These are phyloP conservation scores for Pangasius macronema DNA, from an alignment of 2,797 vertebrate species.

Conservation along the genomic window DNA sequence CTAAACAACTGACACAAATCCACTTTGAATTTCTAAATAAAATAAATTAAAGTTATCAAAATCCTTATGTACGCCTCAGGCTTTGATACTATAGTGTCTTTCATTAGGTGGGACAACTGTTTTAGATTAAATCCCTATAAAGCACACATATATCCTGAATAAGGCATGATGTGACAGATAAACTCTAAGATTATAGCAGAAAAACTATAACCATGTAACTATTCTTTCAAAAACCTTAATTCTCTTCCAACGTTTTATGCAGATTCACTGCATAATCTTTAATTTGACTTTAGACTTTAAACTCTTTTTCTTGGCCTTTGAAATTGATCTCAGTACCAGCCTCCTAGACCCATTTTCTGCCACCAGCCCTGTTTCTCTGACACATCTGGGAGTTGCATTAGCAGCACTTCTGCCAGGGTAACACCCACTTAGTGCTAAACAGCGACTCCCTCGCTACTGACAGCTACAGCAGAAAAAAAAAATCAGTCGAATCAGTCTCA, in stretches of 20 bases:
- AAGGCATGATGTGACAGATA: neutral
- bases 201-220: neutral
- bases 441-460: constrained; percentile 60
- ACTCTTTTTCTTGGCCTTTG: constrained; percentile 11
- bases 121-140: neutral
- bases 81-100: neutral
- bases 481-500: constrained; percentile 57
- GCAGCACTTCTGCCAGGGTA: constrained; percentile 66
- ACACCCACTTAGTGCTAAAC: constrained; percentile 64
- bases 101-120: neutral
- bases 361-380: constrained; percentile 51
- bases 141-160: neutral
- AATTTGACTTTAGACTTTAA: constrained; percentile 11
- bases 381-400: constrained; percentile 69
- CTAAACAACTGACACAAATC: neutral
- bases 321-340: constrained; percentile 18
- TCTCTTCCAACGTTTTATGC: neutral
- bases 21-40: neutral
- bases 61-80: neutral
- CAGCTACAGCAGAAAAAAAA: constrained; percentile 48
- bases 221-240: neutral
- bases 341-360: constrained; percentile 45
- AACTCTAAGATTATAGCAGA: neutral
- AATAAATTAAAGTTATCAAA: neutral
- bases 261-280: neutral